These are phyloP conservation scores for Leptura quadrifasciata DNA, from an alignment of 2,888 invertebrate species.

Conservation along the genomic window DNA sequence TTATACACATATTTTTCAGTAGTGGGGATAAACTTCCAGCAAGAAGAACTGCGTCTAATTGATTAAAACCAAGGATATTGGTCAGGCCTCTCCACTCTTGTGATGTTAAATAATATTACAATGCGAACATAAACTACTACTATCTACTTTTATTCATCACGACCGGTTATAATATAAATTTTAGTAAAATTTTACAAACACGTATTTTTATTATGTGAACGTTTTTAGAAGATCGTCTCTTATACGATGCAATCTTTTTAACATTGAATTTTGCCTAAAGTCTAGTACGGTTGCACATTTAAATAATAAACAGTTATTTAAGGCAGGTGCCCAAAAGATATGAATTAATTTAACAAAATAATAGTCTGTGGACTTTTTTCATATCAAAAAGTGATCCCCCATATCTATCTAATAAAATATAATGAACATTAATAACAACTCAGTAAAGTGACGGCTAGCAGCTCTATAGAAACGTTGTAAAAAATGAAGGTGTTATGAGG, in stretches of 20 bases:
- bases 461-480: slow-evolving; percentile 37
- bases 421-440: slow-evolving; percentile 41
- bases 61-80: slow-evolving; percentile 12
- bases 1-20: not conserved
- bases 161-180: not conserved
- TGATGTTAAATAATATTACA: not conserved
- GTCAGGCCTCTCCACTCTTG: not conserved
- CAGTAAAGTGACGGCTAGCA: slow-evolving; percentile 40
- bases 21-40: not conserved
- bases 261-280: not conserved
- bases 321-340: slow-evolving; percentile 25
- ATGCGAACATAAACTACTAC: not conserved
- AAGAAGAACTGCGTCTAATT: not conserved
- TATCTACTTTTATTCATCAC: not conserved
- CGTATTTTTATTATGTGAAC: not conserved
- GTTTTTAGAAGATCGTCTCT: not conserved
- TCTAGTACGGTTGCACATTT: not conserved
- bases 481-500: slow-evolving; percentile 38
- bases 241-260: not conserved
- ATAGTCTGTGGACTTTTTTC: slow-evolving; percentile 7
- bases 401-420: slow-evolving; percentile 40
- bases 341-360: slow-evolving; percentile 31
- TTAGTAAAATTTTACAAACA: not conserved
- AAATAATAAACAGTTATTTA: slow-evolving; percentile 18
- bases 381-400: slow-evolving; percentile 16